Conservation (phyloP, 2,797 vertebrate species). For the Alfaro cultratus region DNA sequence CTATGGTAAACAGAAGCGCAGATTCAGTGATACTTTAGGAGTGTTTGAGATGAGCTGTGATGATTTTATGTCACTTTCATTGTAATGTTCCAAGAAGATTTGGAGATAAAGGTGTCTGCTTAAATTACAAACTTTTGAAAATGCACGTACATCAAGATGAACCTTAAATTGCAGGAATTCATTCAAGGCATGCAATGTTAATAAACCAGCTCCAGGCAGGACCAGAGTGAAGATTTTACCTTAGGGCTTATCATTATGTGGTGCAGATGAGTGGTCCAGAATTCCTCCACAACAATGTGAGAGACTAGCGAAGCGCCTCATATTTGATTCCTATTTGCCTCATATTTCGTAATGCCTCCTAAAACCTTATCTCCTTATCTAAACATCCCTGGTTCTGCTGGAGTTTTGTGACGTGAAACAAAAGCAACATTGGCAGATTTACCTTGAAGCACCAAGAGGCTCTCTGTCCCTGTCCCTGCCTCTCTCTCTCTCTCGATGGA, state of each 20-base stretch:
- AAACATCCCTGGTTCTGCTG: neutral
- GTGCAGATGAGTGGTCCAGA: neutral
- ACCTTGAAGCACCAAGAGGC: neutral
- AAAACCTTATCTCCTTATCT: neutral
- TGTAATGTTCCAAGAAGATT: neutral
- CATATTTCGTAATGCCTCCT: neutral
- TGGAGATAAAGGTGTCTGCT: neutral
- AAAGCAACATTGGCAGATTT: neutral
- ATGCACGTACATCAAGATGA: neutral
- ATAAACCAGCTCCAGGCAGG: neutral
- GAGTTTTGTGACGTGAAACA: neutral
- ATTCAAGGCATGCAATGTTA: neutral
- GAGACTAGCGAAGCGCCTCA: neutral
- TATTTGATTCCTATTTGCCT: neutral
- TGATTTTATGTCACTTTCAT: neutral
- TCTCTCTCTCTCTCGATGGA: neutral
- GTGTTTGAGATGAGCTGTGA: neutral
- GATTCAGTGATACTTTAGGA: neutral
- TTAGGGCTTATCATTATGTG: neutral
- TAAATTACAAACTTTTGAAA: neutral
- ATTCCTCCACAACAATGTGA: neutral
- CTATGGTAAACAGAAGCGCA: neutral
- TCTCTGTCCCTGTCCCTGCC: neutral
- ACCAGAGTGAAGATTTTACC: neutral
- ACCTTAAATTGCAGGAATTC: neutral